Evolutionary conservation across 2,797 vertebrate species (phyloP).

Genomic region (Cuniculus paca): DNA sequence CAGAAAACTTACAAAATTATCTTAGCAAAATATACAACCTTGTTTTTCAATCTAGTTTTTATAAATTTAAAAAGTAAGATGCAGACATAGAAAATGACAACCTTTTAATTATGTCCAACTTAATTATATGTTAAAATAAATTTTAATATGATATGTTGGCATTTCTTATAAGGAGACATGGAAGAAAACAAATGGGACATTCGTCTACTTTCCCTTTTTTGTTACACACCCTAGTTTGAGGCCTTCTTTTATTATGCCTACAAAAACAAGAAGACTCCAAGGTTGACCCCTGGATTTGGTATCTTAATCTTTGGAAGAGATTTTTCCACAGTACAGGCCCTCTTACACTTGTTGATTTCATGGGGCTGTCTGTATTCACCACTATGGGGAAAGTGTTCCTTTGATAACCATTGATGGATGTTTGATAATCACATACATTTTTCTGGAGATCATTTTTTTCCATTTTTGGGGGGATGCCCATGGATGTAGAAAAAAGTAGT

Average conservation of each 20-base stretch:
- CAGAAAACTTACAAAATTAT: background rate
- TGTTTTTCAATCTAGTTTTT: background rate
- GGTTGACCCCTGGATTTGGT: no score
- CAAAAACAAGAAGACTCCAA: background rate
- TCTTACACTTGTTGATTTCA: no score
- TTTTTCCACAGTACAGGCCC: no score
- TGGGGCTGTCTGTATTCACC: no score
- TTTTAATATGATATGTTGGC: background rate
- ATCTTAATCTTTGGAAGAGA: no score
- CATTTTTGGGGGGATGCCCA: background rate
- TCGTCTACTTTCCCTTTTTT: background rate
- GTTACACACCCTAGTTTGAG: background rate
- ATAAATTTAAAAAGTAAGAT: background rate
- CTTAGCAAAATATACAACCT: background rate
- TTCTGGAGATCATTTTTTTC: background rate
- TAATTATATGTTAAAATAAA: background rate
- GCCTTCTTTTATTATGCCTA: background rate
- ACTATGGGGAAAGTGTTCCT: no score
- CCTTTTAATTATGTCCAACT: background rate
- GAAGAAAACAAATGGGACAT: background rate
- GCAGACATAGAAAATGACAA: background rate
- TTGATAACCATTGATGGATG: no score
- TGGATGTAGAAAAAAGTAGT: background rate
- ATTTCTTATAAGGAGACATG: background rate
- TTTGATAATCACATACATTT: background rate